A percentile compares a stretch with the other conserved stretches of the same genome.
phyloP scores from a whole-genome alignment of 2,113 vertebrate genomes.

The Odocoileus virginianus region DNA sequence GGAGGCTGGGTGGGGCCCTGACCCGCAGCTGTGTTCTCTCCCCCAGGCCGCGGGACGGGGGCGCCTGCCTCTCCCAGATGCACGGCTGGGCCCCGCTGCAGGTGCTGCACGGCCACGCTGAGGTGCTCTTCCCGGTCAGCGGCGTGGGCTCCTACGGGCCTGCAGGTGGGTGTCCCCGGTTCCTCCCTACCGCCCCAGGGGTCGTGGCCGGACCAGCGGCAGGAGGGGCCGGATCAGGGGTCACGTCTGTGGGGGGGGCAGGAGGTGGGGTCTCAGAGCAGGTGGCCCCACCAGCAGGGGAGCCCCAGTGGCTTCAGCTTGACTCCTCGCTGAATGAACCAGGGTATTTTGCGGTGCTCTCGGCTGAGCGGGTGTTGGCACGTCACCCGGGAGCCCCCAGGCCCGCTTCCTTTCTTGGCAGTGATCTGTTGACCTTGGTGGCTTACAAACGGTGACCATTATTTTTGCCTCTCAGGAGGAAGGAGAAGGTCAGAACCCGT shows the following conservation, averaged over 20 bases:
- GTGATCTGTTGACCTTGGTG: neutral
- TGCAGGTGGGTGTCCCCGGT: slow-evolving; percentile 81
- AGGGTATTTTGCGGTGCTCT: neutral
- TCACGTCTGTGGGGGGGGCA: neutral
- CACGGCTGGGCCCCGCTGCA: slow-evolving; percentile 91
- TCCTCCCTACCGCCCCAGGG: accelerated
- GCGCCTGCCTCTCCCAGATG: slow-evolving; percentile 81
- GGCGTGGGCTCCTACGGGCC: slow-evolving; percentile 81
- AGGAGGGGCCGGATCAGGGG: neutral
- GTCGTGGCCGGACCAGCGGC: neutral
- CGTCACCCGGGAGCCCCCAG: neutral
- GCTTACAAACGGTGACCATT: neutral
- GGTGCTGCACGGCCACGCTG: slow-evolving; percentile 85
- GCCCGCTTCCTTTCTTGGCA: neutral
- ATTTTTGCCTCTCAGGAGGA: neutral
- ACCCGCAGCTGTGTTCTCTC: slow-evolving; percentile 19
- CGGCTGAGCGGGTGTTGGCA: accelerated
- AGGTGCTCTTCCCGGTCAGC: slow-evolving; percentile 90
- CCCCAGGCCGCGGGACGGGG: slow-evolving; percentile 84
- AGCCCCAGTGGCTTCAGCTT: neutral
- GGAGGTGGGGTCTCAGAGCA: neutral
- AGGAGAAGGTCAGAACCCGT: neutral
- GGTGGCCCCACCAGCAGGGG: no score
- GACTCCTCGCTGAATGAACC: neutral
- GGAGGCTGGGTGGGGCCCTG: neutral